Evolutionary conservation across 2,113 vertebrate genomes (phyloP).

Genomic region (Urocitellus parryii): DNA sequence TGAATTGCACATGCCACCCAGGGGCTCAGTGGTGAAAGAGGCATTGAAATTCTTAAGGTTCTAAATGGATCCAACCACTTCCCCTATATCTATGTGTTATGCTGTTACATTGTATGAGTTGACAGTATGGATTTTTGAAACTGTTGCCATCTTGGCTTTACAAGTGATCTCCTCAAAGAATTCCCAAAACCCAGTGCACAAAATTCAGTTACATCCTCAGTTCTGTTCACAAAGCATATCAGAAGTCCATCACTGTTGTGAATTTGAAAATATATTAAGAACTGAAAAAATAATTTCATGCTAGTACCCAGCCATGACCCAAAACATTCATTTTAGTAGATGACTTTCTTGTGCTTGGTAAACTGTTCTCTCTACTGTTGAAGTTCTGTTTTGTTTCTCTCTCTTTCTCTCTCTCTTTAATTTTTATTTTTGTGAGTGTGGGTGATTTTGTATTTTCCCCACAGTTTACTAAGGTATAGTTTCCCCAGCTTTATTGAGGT

Average conservation of each 20-base stretch:
- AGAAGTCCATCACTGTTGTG: neutral
- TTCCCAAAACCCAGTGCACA: neutral
- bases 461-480: neutral
- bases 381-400: too few relatives aligned
- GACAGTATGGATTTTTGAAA: conserved; percentile 3
- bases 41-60: neutral
- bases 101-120: neutral
- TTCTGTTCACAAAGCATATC: neutral
- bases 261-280: neutral
- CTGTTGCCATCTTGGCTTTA: neutral
- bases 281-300: neutral
- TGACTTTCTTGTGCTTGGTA: neutral
- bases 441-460: neutral
- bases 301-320: neutral
- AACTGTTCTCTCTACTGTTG: neutral
- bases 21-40: neutral
- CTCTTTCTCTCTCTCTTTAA: too few relatives aligned
- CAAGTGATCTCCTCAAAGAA: neutral
- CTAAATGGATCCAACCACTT: neutral
- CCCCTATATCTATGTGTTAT: neutral
- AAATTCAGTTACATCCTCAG: neutral
- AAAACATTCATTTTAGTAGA: neutral
- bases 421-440: too few relatives aligned
- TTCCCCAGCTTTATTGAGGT: neutral
- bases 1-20: neutral